These are phyloP conservation scores for Macrosteles quadrilineatus DNA, from an alignment of 1,140 invertebrate genomes.

Conservation along the genomic window DNA sequence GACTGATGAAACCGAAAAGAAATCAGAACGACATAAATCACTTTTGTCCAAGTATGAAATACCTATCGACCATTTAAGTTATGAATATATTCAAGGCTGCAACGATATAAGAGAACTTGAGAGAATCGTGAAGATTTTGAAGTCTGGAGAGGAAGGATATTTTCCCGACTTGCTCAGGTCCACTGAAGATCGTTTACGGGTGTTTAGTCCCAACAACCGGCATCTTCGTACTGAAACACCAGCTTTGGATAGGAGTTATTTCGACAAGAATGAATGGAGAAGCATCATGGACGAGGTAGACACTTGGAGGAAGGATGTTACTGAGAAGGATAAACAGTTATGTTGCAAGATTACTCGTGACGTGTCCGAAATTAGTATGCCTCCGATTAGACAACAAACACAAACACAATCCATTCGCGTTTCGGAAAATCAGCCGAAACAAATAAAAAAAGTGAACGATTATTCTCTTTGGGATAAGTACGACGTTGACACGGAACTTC, in stretches of 20 bases:
- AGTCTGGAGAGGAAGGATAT: slow-evolving; percentile 66
- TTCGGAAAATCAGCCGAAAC: not conserved
- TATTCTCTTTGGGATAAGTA: slow-evolving; percentile 70
- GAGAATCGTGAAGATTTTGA: slow-evolving; percentile 38
- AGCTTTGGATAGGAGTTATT: slow-evolving; percentile 48
- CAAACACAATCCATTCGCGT: too few species aligned
- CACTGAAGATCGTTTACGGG: slow-evolving; percentile 56
- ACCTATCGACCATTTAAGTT: slow-evolving; percentile 19
- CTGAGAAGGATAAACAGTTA: not conserved
- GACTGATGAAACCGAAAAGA: too few species aligned
- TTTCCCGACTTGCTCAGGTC: slow-evolving; percentile 60
- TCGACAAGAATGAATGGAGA: slow-evolving; percentile 47
- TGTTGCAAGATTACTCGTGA: too few species aligned
- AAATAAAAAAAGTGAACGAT: slow-evolving; percentile 46
- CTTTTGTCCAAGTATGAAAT: slow-evolving; percentile 2
- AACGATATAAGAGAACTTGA: not conserved
- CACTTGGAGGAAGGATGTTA: slow-evolving; percentile 15
- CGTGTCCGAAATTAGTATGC: too few species aligned
- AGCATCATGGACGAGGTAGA: slow-evolving; percentile 52
- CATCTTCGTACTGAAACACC: slow-evolving; percentile 54
- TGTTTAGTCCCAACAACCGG: slow-evolving; percentile 57
- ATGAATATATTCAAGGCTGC: slow-evolving; percentile 7
- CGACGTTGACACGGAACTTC: slow-evolving; percentile 65
- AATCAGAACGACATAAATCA: not conserved
- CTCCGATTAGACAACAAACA: not conserved